A percentile compares a stretch with the other conserved stretches of the same genome.
Conservation (phyloP, 2,888 invertebrate genomes). For the Drepana falcataria region DNA sequence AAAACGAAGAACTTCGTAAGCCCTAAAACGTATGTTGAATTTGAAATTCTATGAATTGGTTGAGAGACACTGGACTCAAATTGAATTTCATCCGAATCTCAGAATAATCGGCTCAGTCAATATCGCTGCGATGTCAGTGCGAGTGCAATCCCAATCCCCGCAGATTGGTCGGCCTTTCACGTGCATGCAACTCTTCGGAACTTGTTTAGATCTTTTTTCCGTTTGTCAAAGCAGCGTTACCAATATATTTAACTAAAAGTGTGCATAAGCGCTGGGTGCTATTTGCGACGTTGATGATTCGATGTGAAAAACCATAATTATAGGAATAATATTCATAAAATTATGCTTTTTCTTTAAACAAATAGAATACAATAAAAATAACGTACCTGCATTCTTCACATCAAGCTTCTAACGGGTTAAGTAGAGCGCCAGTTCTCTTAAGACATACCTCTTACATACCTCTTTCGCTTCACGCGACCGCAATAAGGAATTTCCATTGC, state of each 20-base stretch:
- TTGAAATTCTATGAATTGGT: constrained; percentile 22
- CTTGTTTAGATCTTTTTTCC: background rate
- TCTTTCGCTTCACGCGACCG: constrained; percentile 6
- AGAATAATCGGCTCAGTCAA: constrained; percentile 57
- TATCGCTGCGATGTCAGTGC: constrained; percentile 23
- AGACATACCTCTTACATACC: background rate
- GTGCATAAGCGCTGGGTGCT: background rate
- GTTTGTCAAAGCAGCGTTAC: background rate
- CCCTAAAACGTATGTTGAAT: constrained; percentile 7
- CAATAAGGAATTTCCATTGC: constrained; percentile 20
- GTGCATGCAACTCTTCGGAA: background rate
- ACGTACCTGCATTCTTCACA: too few species aligned
- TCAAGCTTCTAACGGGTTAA: too few species aligned
- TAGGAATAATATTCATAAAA: too few species aligned
- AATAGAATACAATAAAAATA: too few species aligned
- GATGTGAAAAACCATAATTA: too few species aligned
- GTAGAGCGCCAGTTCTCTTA: background rate
- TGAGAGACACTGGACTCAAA: constrained; percentile 46
- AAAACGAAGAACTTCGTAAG: constrained; percentile 6
- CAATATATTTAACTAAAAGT: too few species aligned
- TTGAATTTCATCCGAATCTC: constrained; percentile 57
- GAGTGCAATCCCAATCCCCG: constrained; percentile 41
- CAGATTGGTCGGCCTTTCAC: constrained; percentile 29
- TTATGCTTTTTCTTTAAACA: too few species aligned
- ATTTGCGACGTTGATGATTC: background rate